Base-by-base conservation (phyloP, 2,888 invertebrate species). In the Colostygia pectinataria region DNA sequence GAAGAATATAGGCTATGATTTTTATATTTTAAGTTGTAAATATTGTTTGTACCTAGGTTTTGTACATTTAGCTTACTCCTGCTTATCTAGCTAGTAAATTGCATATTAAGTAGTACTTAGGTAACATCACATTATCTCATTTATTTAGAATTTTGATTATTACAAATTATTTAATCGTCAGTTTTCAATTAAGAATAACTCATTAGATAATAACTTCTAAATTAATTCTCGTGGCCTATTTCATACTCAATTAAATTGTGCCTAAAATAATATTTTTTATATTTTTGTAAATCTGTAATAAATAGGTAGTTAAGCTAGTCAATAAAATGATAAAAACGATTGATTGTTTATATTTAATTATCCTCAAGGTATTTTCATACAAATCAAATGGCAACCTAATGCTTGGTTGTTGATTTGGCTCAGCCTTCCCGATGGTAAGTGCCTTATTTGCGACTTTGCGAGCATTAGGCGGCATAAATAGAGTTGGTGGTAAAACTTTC, bases 261-360 rank as follows among this genome's bases (percentile, higher is more conserved):
- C 25, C 33, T 49, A 37, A 51, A 39, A 18, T 36, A 38, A n/a
- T 45, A 15, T 6, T 80, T 83, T 51, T 83, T 78, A 67, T 83
- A 83, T 77, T 82, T 82, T 85, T 83, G 74, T 81, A 82, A 74
- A 81, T 79, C 79, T 75, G 71, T 74, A n/a, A n/a, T n/a, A n/a
- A n/a, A n/a, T n/a, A 70, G 13, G 48, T 63, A 56, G 51, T 48
- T 68, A 68, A 81, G 79, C 80, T 83, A 83, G 83, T 83, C 82
- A 84, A 80, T 84, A 83, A 84, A 83, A 68, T 47, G 28, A 65
- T 57, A 34, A 37, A 36, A 44, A 6, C 14, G 8, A 31, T 20
- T 12, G 18, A 20, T 20, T 61, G 39, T 34, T 48, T 70, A 67
- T 50, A 23, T 40, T 42, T 20, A 28, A 10, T 31, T 10, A 10